Conservation (phyloP, 2,113 vertebrate species). For the Cnemophilus loriae region DNA sequence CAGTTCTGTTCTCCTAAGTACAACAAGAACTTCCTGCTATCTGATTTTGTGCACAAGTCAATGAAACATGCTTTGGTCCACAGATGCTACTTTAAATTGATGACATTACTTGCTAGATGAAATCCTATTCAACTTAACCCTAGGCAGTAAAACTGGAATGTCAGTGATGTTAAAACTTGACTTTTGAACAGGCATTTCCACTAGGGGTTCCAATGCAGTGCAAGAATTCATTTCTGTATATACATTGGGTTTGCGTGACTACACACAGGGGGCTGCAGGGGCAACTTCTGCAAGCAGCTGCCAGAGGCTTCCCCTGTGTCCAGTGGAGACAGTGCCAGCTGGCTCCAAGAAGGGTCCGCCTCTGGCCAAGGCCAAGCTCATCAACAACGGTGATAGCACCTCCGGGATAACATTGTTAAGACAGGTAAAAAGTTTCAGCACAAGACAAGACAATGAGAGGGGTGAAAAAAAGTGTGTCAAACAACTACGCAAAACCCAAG, state of each 20-base stretch:
- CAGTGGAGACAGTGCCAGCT: background rate
- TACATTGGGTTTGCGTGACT: accelerated
- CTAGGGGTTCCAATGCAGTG: background rate
- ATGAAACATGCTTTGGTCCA: background rate
- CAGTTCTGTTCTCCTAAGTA: background rate
- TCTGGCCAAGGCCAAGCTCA: background rate
- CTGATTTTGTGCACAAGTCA: background rate
- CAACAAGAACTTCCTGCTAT: background rate
- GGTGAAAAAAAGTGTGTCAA: background rate
- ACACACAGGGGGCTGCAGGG: background rate
- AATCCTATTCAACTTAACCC: background rate
- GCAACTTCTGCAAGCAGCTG: background rate
- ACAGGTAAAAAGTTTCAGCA: background rate
- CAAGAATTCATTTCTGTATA: background rate
- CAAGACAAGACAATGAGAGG: background rate
- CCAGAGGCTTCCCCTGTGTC: background rate
- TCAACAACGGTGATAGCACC: accelerated
- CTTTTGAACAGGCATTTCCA: background rate
- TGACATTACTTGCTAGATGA: background rate
- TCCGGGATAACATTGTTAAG: background rate
- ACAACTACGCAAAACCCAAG: background rate
- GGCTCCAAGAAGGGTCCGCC: background rate
- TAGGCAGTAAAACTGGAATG: background rate
- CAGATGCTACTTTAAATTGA: background rate
- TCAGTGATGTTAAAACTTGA: background rate